Evolutionary conservation across 2,797 vertebrate genomes (phyloP).

Genomic region (Parauchenoglanis punctatus): DNA sequence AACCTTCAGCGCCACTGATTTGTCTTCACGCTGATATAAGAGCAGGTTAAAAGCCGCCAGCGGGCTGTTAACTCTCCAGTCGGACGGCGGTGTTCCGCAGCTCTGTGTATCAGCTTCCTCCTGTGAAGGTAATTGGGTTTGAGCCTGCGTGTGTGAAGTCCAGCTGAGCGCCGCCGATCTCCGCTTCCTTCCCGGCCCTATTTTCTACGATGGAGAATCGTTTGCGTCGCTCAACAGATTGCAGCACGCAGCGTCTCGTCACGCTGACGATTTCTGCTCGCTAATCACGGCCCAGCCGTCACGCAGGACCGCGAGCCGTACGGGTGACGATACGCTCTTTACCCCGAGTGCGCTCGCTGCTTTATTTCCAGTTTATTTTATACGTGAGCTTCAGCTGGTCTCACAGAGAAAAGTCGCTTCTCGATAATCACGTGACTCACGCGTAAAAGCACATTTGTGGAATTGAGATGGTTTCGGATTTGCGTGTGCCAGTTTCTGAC

Average conservation of each 20-base stretch:
- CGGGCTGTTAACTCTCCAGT: neutral
- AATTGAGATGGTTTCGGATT: no score
- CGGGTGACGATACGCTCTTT: neutral
- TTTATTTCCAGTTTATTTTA: neutral
- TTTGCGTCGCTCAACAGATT: slow-evolving; percentile 9
- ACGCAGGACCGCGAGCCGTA: neutral
- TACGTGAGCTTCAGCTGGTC: neutral
- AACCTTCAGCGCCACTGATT: neutral
- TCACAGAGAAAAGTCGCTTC: neutral
- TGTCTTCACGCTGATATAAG: slow-evolving; percentile 16
- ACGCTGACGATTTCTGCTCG: neutral
- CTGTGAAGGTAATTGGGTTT: slow-evolving; percentile 56
- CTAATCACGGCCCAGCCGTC: slow-evolving; percentile 24
- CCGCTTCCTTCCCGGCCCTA: neutral
- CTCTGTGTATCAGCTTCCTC: slow-evolving; percentile 32
- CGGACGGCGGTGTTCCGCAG: slow-evolving; percentile 29
- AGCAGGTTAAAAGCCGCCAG: neutral
- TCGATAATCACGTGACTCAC: neutral
- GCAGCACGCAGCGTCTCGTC: neutral
- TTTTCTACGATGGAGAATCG: slow-evolving; percentile 6
- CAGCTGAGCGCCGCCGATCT: slow-evolving; percentile 37
- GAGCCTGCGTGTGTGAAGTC: slow-evolving; percentile 44
- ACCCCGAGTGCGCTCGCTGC: neutral
- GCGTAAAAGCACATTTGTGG: neutral
- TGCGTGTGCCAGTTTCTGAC: neutral